Evolutionary conservation across 1,140 invertebrate species (phyloP).

Genomic region (Tachypleus tridentatus): DNA sequence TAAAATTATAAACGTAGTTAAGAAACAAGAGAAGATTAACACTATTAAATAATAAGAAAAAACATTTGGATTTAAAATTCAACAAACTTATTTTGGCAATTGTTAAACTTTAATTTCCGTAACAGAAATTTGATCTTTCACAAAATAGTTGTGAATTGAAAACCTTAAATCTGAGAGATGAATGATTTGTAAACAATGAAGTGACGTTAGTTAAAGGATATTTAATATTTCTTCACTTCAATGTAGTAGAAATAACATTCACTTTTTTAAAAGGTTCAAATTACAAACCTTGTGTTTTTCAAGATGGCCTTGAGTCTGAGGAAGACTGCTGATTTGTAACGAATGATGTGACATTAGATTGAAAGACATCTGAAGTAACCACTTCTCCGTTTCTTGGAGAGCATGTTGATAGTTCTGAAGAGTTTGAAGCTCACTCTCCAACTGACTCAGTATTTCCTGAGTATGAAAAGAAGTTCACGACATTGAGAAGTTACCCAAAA

Average conservation of each 20-base stretch:
- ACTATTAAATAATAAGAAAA: no score
- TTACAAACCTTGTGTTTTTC: constrained; percentile 54
- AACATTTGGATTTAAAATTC: no score
- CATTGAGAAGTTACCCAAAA: no score
- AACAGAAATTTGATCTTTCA: no score
- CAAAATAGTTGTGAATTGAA: constrained; percentile 1
- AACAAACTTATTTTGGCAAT: no score
- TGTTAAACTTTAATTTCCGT: no score
- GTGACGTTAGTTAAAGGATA: no score
- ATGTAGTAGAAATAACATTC: no score
- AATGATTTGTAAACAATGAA: neutral
- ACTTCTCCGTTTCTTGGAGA: constrained; percentile 88
- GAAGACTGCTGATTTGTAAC: constrained; percentile 70
- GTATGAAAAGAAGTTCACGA: neutral
- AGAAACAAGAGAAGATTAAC: no score
- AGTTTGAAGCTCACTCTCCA: constrained; percentile 56
- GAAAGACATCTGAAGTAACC: constrained; percentile 87
- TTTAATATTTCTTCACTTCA: no score
- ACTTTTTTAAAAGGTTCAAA: neutral
- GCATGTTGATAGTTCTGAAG: constrained; percentile 76
- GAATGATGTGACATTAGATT: constrained; percentile 93
- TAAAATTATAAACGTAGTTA: no score
- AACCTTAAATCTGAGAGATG: neutral
- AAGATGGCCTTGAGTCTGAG: constrained; percentile 81
- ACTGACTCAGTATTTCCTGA: constrained; percentile 28